These are phyloP conservation scores for Huso huso DNA, from an alignment of 2,797 vertebrate genomes.

Conservation along the genomic window DNA sequence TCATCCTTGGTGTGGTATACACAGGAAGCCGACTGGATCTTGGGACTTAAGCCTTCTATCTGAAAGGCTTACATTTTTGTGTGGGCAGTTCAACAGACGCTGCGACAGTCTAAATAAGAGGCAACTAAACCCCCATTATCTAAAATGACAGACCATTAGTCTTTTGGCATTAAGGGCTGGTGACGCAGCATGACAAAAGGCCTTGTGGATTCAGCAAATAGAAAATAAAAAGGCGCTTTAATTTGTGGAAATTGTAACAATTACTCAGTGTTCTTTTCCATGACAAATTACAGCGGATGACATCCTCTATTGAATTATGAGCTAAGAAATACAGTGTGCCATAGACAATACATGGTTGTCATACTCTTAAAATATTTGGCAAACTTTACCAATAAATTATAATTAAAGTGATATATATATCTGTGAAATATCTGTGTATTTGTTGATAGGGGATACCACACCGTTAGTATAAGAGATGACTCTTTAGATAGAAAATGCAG, in stretches of 20 bases:
- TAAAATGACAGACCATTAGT: constrained; percentile 42
- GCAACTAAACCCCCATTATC: constrained; percentile 45
- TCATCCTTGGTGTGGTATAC: constrained; percentile 15
- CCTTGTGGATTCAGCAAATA: constrained; percentile 36
- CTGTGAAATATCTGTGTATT: constrained; percentile 15
- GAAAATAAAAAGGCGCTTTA: constrained; percentile 29
- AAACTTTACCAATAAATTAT: background rate
- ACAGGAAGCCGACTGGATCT: constrained; percentile 16
- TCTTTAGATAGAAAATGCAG: no score
- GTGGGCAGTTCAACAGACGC: constrained; percentile 37
- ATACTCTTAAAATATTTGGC: background rate
- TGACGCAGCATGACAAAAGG: constrained; percentile 34
- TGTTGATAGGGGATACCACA: background rate
- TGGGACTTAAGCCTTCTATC: constrained; percentile 11
- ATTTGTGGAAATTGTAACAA: constrained; percentile 26
- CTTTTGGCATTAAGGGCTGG: constrained; percentile 36
- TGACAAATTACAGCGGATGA: constrained; percentile 29
- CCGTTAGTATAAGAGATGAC: no score
- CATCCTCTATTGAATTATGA: constrained; percentile 17
- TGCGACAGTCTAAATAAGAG: constrained; percentile 29
- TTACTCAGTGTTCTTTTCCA: constrained; percentile 27
- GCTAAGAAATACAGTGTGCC: constrained; percentile 12
- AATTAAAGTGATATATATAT: constrained; percentile 24
- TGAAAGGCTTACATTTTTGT: constrained; percentile 40
- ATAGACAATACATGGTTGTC: constrained; percentile 11